A percentile compares a stretch with the other conserved stretches of the same genome.
These are phyloP conservation scores for Apamea epomidion DNA, from an alignment of 2,888 invertebrate genomes.

Conservation along the genomic window DNA sequence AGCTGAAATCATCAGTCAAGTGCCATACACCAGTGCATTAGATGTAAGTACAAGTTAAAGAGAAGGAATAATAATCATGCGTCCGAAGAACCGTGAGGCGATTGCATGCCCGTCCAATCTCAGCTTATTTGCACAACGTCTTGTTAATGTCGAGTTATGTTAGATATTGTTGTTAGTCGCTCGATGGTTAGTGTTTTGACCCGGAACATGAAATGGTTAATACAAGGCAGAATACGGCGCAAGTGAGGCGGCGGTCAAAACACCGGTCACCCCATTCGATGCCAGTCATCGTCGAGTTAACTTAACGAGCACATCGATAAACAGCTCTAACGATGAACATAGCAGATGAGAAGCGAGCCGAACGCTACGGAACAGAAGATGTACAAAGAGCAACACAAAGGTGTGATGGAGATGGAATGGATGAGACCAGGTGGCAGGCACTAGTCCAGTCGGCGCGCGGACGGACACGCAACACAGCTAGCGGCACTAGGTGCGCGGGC, in stretches of 20 bases:
- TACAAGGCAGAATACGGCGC: constrained; percentile 31
- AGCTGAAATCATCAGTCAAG: constrained; percentile 84
- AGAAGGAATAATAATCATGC: constrained; percentile 80
- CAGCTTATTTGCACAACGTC: constrained; percentile 87
- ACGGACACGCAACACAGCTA: constrained; percentile 79
- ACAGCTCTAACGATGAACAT: constrained; percentile 77
- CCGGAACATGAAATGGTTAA: constrained; percentile 46
- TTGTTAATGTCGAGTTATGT: constrained; percentile 63
- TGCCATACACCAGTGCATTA: constrained; percentile 71
- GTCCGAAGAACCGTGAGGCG: constrained; percentile 67
- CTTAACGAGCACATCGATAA: constrained; percentile 74
- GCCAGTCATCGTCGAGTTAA: constrained; percentile 55
- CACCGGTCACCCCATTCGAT: constrained; percentile 71
- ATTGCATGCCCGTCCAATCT: constrained; percentile 88
- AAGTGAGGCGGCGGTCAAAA: constrained; percentile 68
- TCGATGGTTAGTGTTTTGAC: constrained; percentile 73
- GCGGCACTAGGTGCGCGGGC: constrained; percentile 59
- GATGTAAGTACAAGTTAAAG: constrained; percentile 60
- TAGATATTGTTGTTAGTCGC: constrained; percentile 63
- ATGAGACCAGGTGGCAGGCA: constrained; percentile 61
- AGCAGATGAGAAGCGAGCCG: constrained; percentile 78
- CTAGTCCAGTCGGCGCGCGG: constrained; percentile 66
- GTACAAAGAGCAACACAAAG: constrained; percentile 69
- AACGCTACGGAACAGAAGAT: constrained; percentile 53
- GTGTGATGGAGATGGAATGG: constrained; percentile 71